Percentiles rank a stretch among this genome's conserved stretches.
These are phyloP conservation scores for Eristalis tenax DNA, from an alignment of 2,888 invertebrate genomes.

Conservation along the genomic window DNA sequence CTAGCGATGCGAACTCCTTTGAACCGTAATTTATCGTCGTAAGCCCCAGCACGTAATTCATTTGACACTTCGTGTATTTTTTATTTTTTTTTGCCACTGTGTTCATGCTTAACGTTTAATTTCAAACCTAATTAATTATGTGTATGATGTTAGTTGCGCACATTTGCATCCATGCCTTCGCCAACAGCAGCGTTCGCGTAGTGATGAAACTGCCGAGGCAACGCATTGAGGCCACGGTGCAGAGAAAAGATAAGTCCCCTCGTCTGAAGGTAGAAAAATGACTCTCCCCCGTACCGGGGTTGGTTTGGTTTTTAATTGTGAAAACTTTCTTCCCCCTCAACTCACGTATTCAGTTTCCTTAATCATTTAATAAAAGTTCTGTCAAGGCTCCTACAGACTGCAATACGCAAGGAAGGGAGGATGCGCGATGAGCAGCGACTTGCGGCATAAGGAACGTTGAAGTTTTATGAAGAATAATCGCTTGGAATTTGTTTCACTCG, in stretches of 20 bases:
- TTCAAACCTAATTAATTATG: slow-evolving; percentile 33
- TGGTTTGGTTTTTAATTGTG: slow-evolving; percentile 4
- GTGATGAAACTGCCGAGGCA: slow-evolving; percentile 22
- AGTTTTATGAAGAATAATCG: slow-evolving; percentile 33
- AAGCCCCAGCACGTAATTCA: slow-evolving; percentile 24
- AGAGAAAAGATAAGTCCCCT: slow-evolving; percentile 17
- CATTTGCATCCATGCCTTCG: not conserved
- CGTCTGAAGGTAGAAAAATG: slow-evolving; percentile 24
- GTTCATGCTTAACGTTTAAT: slow-evolving; percentile 20
- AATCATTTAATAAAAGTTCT: slow-evolving; percentile 38
- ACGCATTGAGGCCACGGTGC: not conserved
- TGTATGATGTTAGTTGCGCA: slow-evolving; percentile 5
- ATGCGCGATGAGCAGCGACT: not conserved
- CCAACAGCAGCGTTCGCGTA: not conserved
- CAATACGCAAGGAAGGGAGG: not conserved
- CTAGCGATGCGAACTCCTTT: not conserved
- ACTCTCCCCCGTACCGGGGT: slow-evolving; percentile 1
- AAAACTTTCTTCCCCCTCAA: not conserved
- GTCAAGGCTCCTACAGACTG: slow-evolving; percentile 4
- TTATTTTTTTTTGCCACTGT: not conserved
- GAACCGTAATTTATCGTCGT: slow-evolving; percentile 23
- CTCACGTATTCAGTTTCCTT: slow-evolving; percentile 19
- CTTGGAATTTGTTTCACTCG: slow-evolving; percentile 8
- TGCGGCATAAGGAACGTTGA: not conserved
- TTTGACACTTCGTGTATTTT: not conserved